A percentile compares a stretch with the other conserved stretches of the same genome.
Conservation (phyloP, 1,140 invertebrate genomes). For the Halesus radiatus region DNA sequence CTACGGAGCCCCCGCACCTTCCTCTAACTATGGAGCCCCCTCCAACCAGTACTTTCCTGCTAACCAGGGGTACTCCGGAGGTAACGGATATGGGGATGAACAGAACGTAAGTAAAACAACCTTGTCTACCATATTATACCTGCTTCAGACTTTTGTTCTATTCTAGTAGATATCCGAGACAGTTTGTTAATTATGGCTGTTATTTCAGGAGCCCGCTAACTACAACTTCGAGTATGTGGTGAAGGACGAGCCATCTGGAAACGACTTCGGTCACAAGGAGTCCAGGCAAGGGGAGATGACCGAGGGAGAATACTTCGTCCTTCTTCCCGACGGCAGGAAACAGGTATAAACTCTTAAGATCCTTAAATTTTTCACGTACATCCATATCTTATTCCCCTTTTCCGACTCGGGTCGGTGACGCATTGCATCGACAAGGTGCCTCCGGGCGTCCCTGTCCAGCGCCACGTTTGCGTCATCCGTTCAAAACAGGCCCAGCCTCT, state of each 20-base stretch:
- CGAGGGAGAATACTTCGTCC: conserved; percentile 79
- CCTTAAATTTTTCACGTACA: too few relatives aligned
- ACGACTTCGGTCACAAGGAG: conserved; percentile 82
- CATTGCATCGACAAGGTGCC: too few relatives aligned
- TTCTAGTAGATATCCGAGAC: too few relatives aligned
- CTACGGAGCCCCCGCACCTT: conserved; percentile 49
- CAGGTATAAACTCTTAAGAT: conserved; percentile 67
- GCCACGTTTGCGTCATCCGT: too few relatives aligned
- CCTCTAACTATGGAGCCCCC: conserved; percentile 57
- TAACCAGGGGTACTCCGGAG: conserved; percentile 52
- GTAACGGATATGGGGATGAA: conserved; percentile 1
- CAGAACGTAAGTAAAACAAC: conserved; percentile 5
- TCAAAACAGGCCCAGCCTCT: too few relatives aligned
- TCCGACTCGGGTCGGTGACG: too few relatives aligned
- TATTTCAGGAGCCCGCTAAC: conserved; percentile 73
- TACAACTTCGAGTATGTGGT: conserved; percentile 83
- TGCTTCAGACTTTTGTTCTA: too few relatives aligned
- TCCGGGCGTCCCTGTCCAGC: too few relatives aligned
- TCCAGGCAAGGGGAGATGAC: conserved; percentile 77
- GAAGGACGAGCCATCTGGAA: conserved; percentile 77
- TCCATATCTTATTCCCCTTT: too few relatives aligned
- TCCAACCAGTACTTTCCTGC: conserved; percentile 62
- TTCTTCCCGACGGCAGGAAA: conserved; percentile 82
- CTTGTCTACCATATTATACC: too few relatives aligned
- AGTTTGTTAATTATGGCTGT: not conserved